phyloP scores from a whole-genome alignment of 2,888 invertebrate species.

The Drosophila melanocephala region DNA sequence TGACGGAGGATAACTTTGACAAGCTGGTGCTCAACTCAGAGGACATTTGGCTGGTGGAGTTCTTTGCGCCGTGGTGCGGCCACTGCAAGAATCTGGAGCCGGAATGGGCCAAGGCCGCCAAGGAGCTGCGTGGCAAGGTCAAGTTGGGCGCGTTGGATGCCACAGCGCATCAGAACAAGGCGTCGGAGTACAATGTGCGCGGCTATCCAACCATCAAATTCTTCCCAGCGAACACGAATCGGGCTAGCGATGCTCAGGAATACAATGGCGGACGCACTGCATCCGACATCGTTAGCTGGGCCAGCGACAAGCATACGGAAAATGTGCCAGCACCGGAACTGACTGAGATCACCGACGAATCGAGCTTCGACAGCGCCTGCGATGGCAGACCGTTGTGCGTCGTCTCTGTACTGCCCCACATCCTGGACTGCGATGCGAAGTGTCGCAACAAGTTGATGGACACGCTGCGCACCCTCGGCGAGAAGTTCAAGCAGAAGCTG shows the following conservation, averaged over 20 bases:
- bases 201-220: conserved; percentile 99
- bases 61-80: conserved; percentile 98
- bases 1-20: conserved; percentile 98
- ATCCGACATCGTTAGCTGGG: conserved; percentile 96
- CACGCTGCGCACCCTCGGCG: conserved; percentile 90
- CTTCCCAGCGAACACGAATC: conserved; percentile 92
- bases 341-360: conserved; percentile 88
- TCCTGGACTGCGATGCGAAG: conserved; percentile 97
- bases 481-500: conserved; percentile 96
- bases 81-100: conserved; percentile 98
- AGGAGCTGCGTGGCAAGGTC: conserved; percentile 97
- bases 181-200: conserved; percentile 92
- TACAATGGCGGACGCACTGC: conserved; percentile 97
- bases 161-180: conserved; percentile 94
- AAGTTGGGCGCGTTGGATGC: conserved; percentile 99
- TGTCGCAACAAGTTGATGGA: conserved; percentile 95
- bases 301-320: conserved; percentile 93
- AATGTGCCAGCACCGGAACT: conserved; percentile 96
- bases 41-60: conserved; percentile 98
- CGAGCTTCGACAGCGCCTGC: conserved; percentile 91
- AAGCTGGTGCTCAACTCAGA: conserved; percentile 95
- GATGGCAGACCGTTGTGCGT: conserved; percentile 95
- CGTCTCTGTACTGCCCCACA: conserved; percentile 96
- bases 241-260: conserved; percentile 90
- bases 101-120: conserved; percentile 97